These are phyloP conservation scores for Camponotus floridanus DNA, from an alignment of 1,140 invertebrate species.

Conservation along the genomic window DNA sequence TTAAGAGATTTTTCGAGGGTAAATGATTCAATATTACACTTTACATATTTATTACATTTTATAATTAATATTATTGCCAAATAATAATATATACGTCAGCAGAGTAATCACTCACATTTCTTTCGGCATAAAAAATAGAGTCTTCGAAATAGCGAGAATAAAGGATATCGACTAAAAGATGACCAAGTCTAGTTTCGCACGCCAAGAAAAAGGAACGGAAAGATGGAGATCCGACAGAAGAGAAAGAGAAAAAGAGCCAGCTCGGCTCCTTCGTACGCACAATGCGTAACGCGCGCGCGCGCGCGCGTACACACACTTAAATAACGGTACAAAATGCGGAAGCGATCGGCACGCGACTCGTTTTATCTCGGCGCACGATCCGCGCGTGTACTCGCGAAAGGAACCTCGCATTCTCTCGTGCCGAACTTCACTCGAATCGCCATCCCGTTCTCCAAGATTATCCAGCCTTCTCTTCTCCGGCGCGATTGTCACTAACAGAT, in stretches of 20 bases:
- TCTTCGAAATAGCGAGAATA: background rate
- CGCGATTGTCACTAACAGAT: background rate
- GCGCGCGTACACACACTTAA: constrained; percentile 59
- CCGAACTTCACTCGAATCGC: constrained; percentile 36
- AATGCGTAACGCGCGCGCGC: constrained; percentile 49
- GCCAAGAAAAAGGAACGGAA: constrained; percentile 35
- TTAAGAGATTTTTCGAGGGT: too few relatives aligned
- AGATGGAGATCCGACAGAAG: background rate
- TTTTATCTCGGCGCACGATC: constrained; percentile 66
- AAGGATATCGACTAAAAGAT: constrained; percentile 43
- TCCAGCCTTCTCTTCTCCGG: too few relatives aligned
- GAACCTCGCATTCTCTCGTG: constrained; percentile 48
- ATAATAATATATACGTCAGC: background rate
- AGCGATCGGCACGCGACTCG: constrained; percentile 81
- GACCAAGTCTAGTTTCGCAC: constrained; percentile 42
- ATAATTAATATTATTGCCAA: too few relatives aligned
- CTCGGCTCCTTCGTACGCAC: constrained; percentile 29
- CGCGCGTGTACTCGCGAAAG: constrained; percentile 64
- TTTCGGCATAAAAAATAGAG: constrained; percentile 26
- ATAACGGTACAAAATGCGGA: constrained; percentile 82
- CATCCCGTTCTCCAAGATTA: background rate
- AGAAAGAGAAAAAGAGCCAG: constrained; percentile 44
- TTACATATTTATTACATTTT: background rate
- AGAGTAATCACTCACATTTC: background rate
- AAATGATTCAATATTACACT: too few relatives aligned